These are phyloP conservation scores for Diploscapter pachys DNA, from an alignment of 1,140 invertebrate species.

Conservation along the genomic window DNA sequence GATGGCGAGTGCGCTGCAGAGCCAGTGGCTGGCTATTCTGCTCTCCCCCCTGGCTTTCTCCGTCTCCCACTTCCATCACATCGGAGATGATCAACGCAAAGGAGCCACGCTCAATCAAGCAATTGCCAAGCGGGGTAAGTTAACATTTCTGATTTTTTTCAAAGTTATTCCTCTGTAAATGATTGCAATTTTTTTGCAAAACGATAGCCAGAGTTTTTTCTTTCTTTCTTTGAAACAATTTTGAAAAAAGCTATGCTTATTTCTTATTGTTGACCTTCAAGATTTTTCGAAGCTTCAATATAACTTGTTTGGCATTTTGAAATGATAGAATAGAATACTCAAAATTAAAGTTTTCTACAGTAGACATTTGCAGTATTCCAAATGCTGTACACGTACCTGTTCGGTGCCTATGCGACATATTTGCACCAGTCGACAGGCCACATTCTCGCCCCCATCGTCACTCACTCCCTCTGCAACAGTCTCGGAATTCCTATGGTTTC, in stretches of 20 bases:
- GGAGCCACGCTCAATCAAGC: slow-evolving; percentile 8
- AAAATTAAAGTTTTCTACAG: not conserved
- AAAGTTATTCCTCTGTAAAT: no score
- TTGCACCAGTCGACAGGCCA: slow-evolving; percentile 10
- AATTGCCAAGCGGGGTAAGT: slow-evolving; percentile 2
- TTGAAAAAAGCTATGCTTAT: not conserved
- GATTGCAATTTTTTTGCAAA: not conserved
- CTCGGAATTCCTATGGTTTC: slow-evolving; percentile 6
- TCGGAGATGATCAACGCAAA: slow-evolving; percentile 15
- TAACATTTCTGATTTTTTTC: not conserved
- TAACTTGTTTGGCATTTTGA: not conserved
- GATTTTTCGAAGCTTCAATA: not conserved
- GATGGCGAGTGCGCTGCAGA: slow-evolving; percentile 6
- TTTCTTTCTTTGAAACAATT: not conserved
- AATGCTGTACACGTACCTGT: slow-evolving; percentile 16
- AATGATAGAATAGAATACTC: slow-evolving; percentile 2
- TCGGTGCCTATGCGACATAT: slow-evolving; percentile 12
- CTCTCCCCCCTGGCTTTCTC: slow-evolving; percentile 11
- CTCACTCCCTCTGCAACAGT: slow-evolving; percentile 9
- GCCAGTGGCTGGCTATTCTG: not conserved
- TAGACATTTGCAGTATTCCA: slow-evolving; percentile 11
- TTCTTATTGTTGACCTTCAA: slow-evolving; percentile 1
- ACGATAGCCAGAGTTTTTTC: not conserved
- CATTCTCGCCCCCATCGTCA: slow-evolving; percentile 6
- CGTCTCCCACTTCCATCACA: slow-evolving; percentile 14